Base-by-base conservation (phyloP, 2,888 invertebrate genomes). In the Malachius bipustulatus region DNA sequence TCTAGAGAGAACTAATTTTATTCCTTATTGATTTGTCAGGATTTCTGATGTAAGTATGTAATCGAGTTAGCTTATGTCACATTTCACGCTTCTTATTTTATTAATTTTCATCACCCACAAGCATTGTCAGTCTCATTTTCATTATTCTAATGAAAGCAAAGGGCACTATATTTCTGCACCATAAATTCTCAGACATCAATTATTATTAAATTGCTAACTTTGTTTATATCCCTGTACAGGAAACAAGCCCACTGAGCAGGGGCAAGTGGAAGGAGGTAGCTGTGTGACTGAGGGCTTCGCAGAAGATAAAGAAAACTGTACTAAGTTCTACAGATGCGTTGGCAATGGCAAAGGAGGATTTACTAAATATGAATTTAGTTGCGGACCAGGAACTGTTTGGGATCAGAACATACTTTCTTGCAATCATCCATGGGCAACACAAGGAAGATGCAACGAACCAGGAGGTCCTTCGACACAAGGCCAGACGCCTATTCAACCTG, bases 381-480 rank as follows among this genome's bases (percentile, higher is more conserved):
- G 85, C 57, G 78, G 75, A 2, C 70, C 75, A 35, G 82, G 82
- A 32, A 85, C 84, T 3, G 75, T 79, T 16, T 85, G 84, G 83
- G 82, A 82, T 60, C 69, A 73, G 37, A 62, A 67, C 34, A 61
- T 73, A 38, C 65, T 72, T 53, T 70, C 76, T 32, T 87, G 85
- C 57, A 83, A 85, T 57, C 73, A 83, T 55, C 69, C 71, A 24
- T 74, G 73, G 67, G 70, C 72, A 37, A 73, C 72, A 14, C 35
- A 28, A 16, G 53, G 53, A 14, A 48, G 39, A 39, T 55, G 56
- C 9, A n/a, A n/a, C n/a, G n/a, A n/a, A n/a, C n/a, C n/a, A n/a
- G 43, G 37, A 6, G 6, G 6, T 6, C 6, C 6, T n/a, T 19
- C 24, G n/a, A 6, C 6, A 8, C 24, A 19, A 19, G 24, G 24